phyloP scores from a whole-genome alignment of 2,888 invertebrate species.

The Cylindroiulus punctatus region DNA sequence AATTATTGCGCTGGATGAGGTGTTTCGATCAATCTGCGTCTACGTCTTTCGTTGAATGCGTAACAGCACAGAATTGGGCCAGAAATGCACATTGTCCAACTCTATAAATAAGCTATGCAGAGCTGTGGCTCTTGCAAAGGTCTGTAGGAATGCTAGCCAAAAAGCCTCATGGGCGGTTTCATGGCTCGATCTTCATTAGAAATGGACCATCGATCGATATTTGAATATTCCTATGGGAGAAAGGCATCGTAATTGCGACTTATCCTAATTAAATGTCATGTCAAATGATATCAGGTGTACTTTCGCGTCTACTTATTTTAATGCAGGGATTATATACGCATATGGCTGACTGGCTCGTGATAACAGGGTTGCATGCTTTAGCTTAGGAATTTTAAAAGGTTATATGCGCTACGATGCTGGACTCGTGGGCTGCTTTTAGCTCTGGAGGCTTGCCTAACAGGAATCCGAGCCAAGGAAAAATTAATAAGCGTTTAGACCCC shows the following conservation, averaged over 20 bases:
- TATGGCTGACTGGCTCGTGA: neutral
- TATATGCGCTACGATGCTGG: neutral
- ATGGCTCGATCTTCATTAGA: neutral
- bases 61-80: no score
- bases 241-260: neutral
- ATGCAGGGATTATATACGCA: neutral
- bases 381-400: conserved; percentile 5
- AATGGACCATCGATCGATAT: conserved; percentile 20
- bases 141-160: neutral
- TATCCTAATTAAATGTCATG: conserved; percentile 34
- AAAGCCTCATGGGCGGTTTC: neutral
- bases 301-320: neutral
- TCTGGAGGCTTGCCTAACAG: conserved; percentile 21
- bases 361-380: neutral
- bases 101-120: no score
- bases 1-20: no score
- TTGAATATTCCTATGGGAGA: neutral
- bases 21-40: no score
- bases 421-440: neutral
- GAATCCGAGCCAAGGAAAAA: conserved; percentile 16
- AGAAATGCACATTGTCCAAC: no score
- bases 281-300: neutral
- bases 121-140: no score
- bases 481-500: conserved; percentile 13
- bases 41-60: no score